A percentile compares a stretch with the other conserved stretches of the same genome.
These are phyloP conservation scores for Fulmarus glacialis DNA, from an alignment of 2,113 vertebrate genomes.

Conservation along the genomic window DNA sequence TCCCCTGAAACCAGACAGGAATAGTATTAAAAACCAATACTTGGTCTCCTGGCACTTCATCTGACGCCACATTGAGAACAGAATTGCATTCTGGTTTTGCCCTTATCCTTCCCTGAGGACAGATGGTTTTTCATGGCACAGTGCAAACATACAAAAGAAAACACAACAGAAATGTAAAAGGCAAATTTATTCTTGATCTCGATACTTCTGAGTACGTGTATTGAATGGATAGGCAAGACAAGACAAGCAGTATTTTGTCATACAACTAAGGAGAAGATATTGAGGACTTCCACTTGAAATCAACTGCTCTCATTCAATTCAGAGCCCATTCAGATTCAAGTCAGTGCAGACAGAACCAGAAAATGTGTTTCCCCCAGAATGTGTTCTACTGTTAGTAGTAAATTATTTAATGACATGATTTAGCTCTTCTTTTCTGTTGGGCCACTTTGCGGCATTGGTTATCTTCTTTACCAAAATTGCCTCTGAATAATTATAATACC, in stretches of 20 bases:
- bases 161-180: background rate
- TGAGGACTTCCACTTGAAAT: background rate
- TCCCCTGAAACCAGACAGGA: background rate
- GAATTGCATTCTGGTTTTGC: background rate
- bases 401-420: background rate
- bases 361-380: background rate
- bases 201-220: accelerated
- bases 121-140: background rate
- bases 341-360: background rate
- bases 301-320: background rate
- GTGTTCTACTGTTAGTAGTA: background rate
- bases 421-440: background rate
- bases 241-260: background rate
- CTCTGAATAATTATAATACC: background rate
- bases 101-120: background rate
- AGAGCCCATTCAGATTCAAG: background rate
- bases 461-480: background rate
- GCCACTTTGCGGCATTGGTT: background rate
- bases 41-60: background rate
- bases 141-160: background rate
- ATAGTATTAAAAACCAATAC: background rate
- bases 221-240: background rate
- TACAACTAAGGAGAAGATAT: background rate
- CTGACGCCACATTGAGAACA: accelerated
- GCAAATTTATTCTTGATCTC: background rate